A percentile compares a stretch with the other conserved stretches of the same genome.
phyloP scores from a whole-genome alignment of 2,888 invertebrate genomes.

The Ferdinandea cuprea region DNA sequence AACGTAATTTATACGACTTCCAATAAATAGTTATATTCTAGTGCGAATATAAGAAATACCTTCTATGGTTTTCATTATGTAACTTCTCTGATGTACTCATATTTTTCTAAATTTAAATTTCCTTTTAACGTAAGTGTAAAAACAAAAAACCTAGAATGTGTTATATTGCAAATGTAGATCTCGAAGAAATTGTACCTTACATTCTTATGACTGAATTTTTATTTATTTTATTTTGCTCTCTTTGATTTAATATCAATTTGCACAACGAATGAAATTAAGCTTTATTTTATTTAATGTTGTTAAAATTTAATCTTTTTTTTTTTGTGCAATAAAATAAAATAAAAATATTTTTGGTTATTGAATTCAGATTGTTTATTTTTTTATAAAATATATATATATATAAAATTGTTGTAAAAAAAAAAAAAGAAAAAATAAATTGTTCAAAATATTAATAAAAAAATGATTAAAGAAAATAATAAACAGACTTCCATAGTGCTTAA shows the following conservation, averaged over 20 bases:
- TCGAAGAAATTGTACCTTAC: constrained; percentile 70
- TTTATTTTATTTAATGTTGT: constrained; percentile 40
- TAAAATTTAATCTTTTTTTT: constrained; percentile 10
- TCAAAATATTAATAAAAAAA: constrained; percentile 55
- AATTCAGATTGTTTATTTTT: constrained; percentile 64
- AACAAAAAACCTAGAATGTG: constrained; percentile 39
- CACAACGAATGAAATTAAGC: constrained; percentile 65
- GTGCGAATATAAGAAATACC: not conserved
- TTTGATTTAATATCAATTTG: constrained; percentile 41
- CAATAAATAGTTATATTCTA: constrained; percentile 31
- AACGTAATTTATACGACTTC: constrained; percentile 27
- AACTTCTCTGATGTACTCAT: not conserved
- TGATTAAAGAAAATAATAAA: constrained; percentile 68
- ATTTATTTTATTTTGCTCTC: constrained; percentile 26
- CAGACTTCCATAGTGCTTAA: constrained; percentile 73
- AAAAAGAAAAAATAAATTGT: constrained; percentile 37
- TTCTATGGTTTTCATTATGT: constrained; percentile 1
- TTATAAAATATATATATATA: constrained; percentile 57
- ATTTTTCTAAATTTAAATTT: constrained; percentile 14
- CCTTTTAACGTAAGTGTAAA: constrained; percentile 25
- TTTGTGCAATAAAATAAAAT: constrained; percentile 64
- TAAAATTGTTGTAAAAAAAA: constrained; percentile 51
- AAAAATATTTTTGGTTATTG: constrained; percentile 42
- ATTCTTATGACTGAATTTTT: constrained; percentile 62
- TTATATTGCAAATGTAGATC: constrained; percentile 59